phyloP scores from a whole-genome alignment of 92 coral and sea anemone genomes.

The Desmophyllum pertusum region DNA sequence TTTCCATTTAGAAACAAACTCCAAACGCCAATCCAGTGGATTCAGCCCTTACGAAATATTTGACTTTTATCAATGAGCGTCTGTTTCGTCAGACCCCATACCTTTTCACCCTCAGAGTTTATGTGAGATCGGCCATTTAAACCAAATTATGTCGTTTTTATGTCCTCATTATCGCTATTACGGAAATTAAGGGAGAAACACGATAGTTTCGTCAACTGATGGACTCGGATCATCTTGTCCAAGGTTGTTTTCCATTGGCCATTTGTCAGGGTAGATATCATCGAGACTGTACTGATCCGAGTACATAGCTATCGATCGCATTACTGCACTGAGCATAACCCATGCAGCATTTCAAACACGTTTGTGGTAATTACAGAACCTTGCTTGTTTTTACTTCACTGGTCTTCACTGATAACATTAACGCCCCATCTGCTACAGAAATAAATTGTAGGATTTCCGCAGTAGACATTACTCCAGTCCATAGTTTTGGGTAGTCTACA shows the following conservation, averaged over 20 bases:
- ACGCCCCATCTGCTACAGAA: not conserved
- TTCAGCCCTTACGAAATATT: not conserved
- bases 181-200: slow-evolving; percentile 12
- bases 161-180: slow-evolving; percentile 42
- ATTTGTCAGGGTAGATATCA: not conserved
- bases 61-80: not conserved
- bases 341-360: not conserved
- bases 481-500: not conserved
- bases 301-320: not conserved
- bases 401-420: not conserved
- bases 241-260: not conserved
- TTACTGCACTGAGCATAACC: not conserved
- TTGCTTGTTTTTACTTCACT: not conserved
- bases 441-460: not conserved
- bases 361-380: not conserved
- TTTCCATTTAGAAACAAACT: not conserved
- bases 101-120: slow-evolving; percentile 1
- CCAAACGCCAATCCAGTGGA: not conserved
- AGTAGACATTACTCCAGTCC: slow-evolving; percentile 14
- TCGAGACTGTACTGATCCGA: not conserved
- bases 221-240: not conserved
- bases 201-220: not conserved
- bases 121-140: slow-evolving; percentile 5
- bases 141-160: slow-evolving; percentile 21
- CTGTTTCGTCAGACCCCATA: not conserved